Evolutionary conservation across 2,888 invertebrate species (phyloP).

Genomic region (Synanthedon andrenaeformis): DNA sequence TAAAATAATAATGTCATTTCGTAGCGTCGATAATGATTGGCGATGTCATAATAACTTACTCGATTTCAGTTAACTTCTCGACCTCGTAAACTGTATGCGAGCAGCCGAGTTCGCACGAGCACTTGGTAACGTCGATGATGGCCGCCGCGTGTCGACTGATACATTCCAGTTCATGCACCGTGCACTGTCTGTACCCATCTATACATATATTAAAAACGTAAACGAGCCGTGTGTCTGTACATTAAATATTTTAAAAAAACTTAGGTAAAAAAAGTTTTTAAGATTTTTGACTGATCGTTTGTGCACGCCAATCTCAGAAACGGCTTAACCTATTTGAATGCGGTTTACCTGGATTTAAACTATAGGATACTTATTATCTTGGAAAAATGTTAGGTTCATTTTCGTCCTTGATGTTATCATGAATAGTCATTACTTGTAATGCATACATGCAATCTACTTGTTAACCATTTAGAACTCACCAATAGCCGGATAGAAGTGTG

Average conservation of each 20-base stretch:
- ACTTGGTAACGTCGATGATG: slow-evolving; percentile 72
- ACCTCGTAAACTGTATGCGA: slow-evolving; percentile 81
- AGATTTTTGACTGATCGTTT: too few relatives aligned
- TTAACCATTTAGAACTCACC: slow-evolving; percentile 35
- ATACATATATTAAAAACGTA: slow-evolving; percentile 7
- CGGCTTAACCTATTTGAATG: too few relatives aligned
- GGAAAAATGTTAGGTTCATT: too few relatives aligned
- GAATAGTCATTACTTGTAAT: too few relatives aligned
- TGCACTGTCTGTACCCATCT: slow-evolving; percentile 71
- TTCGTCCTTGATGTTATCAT: too few relatives aligned
- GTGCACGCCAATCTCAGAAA: too few relatives aligned
- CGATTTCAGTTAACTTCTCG: slow-evolving; percentile 76
- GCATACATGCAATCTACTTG: too few relatives aligned
- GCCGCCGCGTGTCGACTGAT: slow-evolving; percentile 61
- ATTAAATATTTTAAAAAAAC: too few relatives aligned
- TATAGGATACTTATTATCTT: too few relatives aligned
- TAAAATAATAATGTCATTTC: background rate
- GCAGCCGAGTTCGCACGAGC: slow-evolving; percentile 80
- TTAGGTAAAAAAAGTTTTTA: too few relatives aligned
- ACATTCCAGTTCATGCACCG: slow-evolving; percentile 70
- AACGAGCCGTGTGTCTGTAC: too few relatives aligned
- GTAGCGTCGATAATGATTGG: background rate
- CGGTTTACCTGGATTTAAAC: too few relatives aligned
- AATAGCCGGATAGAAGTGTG: slow-evolving; percentile 76
- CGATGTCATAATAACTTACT: slow-evolving; percentile 36